Evolutionary conservation across 1,140 invertebrate species (phyloP).

Genomic region (Cherax destructor): DNA sequence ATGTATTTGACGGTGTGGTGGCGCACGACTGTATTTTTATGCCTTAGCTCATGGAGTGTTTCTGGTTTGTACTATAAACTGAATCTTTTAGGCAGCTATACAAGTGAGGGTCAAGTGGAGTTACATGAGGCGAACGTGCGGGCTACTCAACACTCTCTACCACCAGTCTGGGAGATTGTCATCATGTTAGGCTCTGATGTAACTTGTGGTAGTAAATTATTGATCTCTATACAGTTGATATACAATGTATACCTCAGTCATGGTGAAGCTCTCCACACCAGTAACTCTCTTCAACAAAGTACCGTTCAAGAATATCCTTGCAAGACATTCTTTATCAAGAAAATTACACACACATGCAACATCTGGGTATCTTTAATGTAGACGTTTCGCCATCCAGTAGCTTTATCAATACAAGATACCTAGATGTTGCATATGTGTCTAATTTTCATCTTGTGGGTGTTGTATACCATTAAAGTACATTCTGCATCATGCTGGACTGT

Average conservation of each 20-base stretch:
- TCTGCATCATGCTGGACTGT: conserved; percentile 3
- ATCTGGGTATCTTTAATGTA: too few relatives aligned
- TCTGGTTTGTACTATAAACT: not conserved
- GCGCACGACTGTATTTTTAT: not conserved
- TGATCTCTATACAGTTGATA: not conserved
- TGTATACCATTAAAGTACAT: too few relatives aligned
- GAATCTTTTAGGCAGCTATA: not conserved
- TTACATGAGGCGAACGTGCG: not conserved
- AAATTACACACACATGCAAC: too few relatives aligned
- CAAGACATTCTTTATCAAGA: not conserved
- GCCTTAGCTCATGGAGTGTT: not conserved
- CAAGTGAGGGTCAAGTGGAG: not conserved
- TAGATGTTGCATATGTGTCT: too few relatives aligned
- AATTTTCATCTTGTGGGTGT: too few relatives aligned
- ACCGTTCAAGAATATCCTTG: not conserved
- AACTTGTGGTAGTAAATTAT: conserved; percentile 3
- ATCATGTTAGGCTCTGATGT: not conserved
- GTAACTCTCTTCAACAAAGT: conserved; percentile 18
- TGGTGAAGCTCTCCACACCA: conserved; percentile 20
- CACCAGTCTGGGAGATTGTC: not conserved
- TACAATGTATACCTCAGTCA: not conserved
- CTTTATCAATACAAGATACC: too few relatives aligned
- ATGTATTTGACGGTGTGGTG: conserved; percentile 41
- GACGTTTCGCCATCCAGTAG: too few relatives aligned
- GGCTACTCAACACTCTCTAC: not conserved